Evolutionary conservation across 2,113 vertebrate species (phyloP).

Genomic region (Pseudopipra pipra): DNA sequence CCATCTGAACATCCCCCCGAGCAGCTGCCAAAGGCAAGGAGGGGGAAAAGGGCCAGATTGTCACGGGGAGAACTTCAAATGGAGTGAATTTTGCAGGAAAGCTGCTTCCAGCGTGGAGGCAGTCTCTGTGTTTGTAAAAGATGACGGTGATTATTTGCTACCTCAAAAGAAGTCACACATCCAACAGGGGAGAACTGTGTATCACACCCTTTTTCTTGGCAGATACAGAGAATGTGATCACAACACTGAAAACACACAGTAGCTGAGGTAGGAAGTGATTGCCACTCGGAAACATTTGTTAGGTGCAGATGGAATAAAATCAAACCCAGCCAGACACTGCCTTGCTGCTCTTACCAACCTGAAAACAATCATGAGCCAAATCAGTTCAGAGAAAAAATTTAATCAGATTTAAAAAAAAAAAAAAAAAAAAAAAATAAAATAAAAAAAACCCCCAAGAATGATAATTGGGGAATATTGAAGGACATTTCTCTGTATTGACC

Average conservation of each 20-base stretch:
- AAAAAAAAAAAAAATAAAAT: neutral
- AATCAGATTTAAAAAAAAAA: neutral
- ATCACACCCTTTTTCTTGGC: slow-evolving; percentile 25
- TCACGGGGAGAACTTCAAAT: neutral
- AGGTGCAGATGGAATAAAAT: slow-evolving; percentile 28
- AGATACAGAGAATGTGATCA: slow-evolving; percentile 50
- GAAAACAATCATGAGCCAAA: neutral
- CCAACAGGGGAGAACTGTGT: neutral
- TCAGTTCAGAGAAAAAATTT: neutral
- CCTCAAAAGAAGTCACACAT: slow-evolving; percentile 29
- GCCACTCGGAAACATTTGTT: slow-evolving; percentile 30
- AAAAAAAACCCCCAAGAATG: neutral
- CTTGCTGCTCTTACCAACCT: neutral
- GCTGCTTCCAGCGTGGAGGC: neutral
- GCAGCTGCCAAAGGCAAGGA: slow-evolving; percentile 20
- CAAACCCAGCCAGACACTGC: neutral
- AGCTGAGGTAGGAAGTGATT: slow-evolving; percentile 35
- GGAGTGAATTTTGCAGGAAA: neutral
- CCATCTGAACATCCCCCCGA: neutral
- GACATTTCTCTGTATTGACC: neutral
- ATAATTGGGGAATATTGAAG: neutral
- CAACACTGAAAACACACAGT: neutral
- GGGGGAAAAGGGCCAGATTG: neutral
- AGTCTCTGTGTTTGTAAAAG: neutral
- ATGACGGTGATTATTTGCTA: slow-evolving; percentile 36